Evolutionary conservation across 2,113 vertebrate genomes (phyloP).

Genomic region (Verasper variegatus): DNA sequence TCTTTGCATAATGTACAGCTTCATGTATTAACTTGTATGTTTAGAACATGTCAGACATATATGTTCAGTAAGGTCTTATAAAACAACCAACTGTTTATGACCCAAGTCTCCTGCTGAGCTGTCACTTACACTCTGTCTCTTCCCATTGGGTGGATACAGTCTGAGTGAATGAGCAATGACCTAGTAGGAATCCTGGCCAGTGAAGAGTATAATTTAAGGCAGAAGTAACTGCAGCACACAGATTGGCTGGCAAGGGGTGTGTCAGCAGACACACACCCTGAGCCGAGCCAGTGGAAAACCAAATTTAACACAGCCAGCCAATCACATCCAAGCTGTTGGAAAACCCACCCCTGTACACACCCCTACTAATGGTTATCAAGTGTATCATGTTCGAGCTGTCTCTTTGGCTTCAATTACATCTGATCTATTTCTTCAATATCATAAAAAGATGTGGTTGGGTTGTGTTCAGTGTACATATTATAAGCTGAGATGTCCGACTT

Average conservation of each 20-base stretch:
- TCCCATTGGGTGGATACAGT: slow-evolving; percentile 34
- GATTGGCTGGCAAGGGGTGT: slow-evolving; percentile 25
- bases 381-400: not conserved
- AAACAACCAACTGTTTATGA: not conserved
- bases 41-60: not conserved
- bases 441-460: too few species aligned
- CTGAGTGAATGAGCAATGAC: slow-evolving; percentile 21
- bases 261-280: slow-evolving; percentile 55
- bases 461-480: too few species aligned
- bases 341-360: slow-evolving; percentile 9
- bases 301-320: slow-evolving; percentile 28
- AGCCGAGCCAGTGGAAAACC: slow-evolving; percentile 41
- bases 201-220: slow-evolving; percentile 10
- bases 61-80: not conserved
- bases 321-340: slow-evolving; percentile 15
- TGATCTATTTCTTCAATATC: too few species aligned
- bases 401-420: not conserved
- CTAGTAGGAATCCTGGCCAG: slow-evolving; percentile 10
- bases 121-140: slow-evolving; percentile 24
- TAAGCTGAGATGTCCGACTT: not conserved
- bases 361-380: not conserved
- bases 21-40: not conserved
- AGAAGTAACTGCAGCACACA: slow-evolving; percentile 18
- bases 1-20: not conserved
- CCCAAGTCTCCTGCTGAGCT: not conserved